phyloP scores from a whole-genome alignment of 1,140 invertebrate species.

The Habropoda laboriosa region DNA sequence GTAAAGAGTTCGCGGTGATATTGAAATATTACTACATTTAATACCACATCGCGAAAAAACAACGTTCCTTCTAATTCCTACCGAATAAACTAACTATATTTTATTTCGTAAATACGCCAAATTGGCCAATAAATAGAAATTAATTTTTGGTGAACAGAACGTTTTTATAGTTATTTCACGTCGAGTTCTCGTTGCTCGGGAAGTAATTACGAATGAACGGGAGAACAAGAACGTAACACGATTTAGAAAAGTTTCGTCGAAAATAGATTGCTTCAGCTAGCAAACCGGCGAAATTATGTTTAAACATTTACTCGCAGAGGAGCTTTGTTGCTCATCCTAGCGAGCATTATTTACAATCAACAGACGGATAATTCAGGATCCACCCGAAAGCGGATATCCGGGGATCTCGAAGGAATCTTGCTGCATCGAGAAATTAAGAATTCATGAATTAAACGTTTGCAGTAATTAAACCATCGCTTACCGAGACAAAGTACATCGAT shows the following conservation, averaged over 20 bases:
- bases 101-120: no score
- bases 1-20: no score
- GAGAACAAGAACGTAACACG: neutral
- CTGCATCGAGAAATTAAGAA: neutral
- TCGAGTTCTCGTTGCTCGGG: no score
- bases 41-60: no score
- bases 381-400: neutral
- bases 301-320: neutral
- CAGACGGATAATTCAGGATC: neutral
- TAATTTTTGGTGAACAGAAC: no score
- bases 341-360: conserved; percentile 16
- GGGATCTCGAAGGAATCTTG: neutral
- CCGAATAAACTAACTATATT: no score
- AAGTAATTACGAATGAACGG: no score
- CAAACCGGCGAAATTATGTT: neutral
- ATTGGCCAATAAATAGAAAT: no score
- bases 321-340: neutral
- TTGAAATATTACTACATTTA: neutral
- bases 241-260: neutral
- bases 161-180: no score
- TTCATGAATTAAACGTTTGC: neutral
- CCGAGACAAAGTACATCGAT: no score
- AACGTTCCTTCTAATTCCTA: no score
- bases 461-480: neutral
- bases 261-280: neutral